Conservation (phyloP, 2,113 vertebrate species). For the Pica pica region DNA sequence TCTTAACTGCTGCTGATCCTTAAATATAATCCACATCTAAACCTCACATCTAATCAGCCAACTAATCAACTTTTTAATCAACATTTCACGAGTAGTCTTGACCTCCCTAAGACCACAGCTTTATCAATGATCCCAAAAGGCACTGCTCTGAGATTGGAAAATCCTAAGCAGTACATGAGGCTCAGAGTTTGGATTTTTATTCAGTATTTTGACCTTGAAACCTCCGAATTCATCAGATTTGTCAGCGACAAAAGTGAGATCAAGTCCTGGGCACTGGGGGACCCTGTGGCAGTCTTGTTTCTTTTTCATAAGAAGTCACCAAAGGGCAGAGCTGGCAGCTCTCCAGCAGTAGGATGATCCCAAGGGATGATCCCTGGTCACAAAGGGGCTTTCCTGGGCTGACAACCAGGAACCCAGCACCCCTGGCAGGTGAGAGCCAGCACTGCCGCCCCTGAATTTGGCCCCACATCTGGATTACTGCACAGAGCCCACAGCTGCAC, state of each 20-base stretch:
- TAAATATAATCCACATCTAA: conserved; percentile 10
- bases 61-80: conserved; percentile 25
- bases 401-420: background rate
- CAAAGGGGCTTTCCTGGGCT: background rate
- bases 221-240: background rate
- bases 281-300: background rate
- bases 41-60: conserved; percentile 2
- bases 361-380: background rate
- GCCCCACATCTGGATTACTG: background rate
- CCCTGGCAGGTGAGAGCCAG: background rate
- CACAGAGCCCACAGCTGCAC: background rate
- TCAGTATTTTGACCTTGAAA: conserved; percentile 51
- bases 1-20: background rate
- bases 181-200: background rate
- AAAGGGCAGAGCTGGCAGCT: background rate
- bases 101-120: background rate
- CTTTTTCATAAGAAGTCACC: background rate
- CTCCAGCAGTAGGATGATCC: accelerated
- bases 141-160: background rate
- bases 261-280: background rate
- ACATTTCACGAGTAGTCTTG: background rate
- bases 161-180: background rate
- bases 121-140: background rate
- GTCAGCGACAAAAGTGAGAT: background rate
- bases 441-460: accelerated